Evolutionary conservation across 2,797 vertebrate genomes (phyloP).

Genomic region (Aulostomus chinensis): DNA sequence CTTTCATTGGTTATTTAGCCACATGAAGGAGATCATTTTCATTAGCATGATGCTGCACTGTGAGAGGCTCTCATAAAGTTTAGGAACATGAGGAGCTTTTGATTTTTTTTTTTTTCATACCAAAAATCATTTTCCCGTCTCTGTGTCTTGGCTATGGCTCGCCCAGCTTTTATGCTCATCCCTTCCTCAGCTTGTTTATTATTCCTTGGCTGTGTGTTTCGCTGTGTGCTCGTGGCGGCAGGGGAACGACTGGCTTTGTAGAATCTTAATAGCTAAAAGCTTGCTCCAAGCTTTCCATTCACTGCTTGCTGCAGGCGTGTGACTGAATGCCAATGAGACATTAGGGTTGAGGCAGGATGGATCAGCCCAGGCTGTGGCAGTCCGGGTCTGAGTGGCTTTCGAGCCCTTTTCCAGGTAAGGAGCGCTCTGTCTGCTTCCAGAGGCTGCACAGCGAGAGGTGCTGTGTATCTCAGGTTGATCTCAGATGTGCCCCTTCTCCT

Average conservation of each 20-base stretch:
- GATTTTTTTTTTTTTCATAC: slow-evolving; percentile 27
- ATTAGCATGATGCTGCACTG: slow-evolving; percentile 20
- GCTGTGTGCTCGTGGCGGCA: slow-evolving; percentile 61
- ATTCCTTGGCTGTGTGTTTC: slow-evolving; percentile 62
- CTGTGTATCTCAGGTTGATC: slow-evolving; percentile 43
- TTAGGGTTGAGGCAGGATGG: slow-evolving; percentile 50
- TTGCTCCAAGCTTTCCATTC: slow-evolving; percentile 53
- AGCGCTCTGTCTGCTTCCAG: slow-evolving; percentile 19
- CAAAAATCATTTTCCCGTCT: slow-evolving; percentile 23
- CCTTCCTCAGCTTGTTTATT: slow-evolving; percentile 58
- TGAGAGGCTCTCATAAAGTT: slow-evolving; percentile 5
- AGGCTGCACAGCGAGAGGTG: slow-evolving; percentile 37
- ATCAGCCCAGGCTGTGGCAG: slow-evolving; percentile 33
- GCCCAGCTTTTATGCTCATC: slow-evolving; percentile 47
- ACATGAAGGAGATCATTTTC: slow-evolving; percentile 28
- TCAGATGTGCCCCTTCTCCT: slow-evolving; percentile 20
- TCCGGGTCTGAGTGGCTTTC: slow-evolving; percentile 36
- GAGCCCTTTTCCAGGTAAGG: slow-evolving; percentile 51
- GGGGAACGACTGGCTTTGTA: slow-evolving; percentile 71
- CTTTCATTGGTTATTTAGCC: slow-evolving; percentile 34
- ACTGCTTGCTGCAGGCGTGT: slow-evolving; percentile 56
- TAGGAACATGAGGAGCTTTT: too few species aligned
- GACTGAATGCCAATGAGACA: slow-evolving; percentile 76
- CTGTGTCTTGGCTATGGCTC: slow-evolving; percentile 30
- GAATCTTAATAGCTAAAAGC: slow-evolving; percentile 73